Base-by-base conservation (phyloP, 1,140 invertebrate genomes). In the Atta cephalotes region DNA sequence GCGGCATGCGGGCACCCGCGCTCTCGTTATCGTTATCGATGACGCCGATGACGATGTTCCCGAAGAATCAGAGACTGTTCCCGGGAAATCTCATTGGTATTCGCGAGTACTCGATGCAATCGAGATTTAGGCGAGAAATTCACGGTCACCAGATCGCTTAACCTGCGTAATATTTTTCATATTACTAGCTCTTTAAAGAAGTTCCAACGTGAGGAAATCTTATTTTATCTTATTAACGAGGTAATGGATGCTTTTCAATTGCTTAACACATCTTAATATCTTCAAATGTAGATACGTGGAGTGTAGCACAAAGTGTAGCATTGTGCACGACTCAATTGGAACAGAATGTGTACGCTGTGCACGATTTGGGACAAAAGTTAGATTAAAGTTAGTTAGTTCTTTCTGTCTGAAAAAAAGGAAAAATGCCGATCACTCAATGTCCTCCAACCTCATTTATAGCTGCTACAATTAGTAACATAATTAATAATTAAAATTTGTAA, bases 21-120 rank as follows among this genome's bases (percentile, higher is more conserved):
- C 80, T 51, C 56, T 74, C 70, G 70, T 84, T 62, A 62, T 74
- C 80, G 45, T 18, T 84, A 84, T 84, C 70, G 80, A 84, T 84
- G 63, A 25, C 78, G 68, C 49, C 56, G 68, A n/a, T 70, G 66
- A 71, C 51, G 66, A 14, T 31, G 58, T 58, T 39, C 31, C 56
- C 56, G 39, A 56, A 45, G 39, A 82, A 56, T 21, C 70, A 62
- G 53, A 84, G n/a, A 74, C 25, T n/a, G 53, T 12, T 10, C 35
- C 14, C 25, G n/a, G 39, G 21, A 16, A 39, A 51, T 35, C 56
- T 74, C 66, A 21, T n/a, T 14, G 39, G 9, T 16, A n/a, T 21
- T 45, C 58, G 7, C 16, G 14, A 12, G 60, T 53, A 53, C 53
- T 14, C 31, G 2, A 45, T 12, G 6, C n/a, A 0, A 66, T 65